Conservation (phyloP, 2,888 invertebrate genomes). For the Tachina fera region DNA sequence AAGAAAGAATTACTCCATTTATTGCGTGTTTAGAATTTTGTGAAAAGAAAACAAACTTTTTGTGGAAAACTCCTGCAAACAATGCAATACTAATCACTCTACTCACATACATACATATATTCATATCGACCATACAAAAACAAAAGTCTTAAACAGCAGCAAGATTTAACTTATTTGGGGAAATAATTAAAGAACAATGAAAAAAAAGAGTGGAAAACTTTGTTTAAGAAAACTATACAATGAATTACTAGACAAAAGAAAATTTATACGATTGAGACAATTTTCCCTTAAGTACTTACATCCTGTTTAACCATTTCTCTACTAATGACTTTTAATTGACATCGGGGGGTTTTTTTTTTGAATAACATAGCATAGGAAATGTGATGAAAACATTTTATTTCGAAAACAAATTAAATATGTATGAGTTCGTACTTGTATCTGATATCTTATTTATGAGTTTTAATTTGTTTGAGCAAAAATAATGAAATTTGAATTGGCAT, state of each 20-base stretch:
- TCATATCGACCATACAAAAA: conserved; percentile 26
- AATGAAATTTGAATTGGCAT: conserved; percentile 17
- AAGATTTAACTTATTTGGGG: conserved; percentile 63
- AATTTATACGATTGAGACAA: conserved; percentile 24
- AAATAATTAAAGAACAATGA: conserved; percentile 25
- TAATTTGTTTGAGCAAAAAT: conserved; percentile 62
- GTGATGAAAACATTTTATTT: not conserved
- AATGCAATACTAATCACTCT: conserved; percentile 42
- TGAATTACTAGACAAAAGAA: conserved; percentile 12
- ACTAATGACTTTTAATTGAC: conserved; percentile 56
- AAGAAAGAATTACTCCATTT: conserved; percentile 50
- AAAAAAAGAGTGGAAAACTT: conserved; percentile 44
- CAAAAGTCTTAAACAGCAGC: conserved; percentile 44
- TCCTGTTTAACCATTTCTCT: conserved; percentile 26
- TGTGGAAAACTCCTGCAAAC: conserved; percentile 6
- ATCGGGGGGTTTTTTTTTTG: conserved; percentile 17
- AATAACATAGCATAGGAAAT: not conserved
- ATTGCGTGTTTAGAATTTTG: conserved; percentile 66
- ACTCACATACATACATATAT: conserved; percentile 4
- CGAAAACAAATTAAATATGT: not conserved
- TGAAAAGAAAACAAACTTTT: conserved; percentile 17
- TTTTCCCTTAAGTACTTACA: conserved; percentile 31
- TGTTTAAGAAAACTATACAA: conserved; percentile 49
- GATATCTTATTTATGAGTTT: conserved; percentile 65
- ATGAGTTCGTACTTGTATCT: not conserved